phyloP scores from a whole-genome alignment of 2,888 invertebrate genomes.

The Drosophila robusta region DNA sequence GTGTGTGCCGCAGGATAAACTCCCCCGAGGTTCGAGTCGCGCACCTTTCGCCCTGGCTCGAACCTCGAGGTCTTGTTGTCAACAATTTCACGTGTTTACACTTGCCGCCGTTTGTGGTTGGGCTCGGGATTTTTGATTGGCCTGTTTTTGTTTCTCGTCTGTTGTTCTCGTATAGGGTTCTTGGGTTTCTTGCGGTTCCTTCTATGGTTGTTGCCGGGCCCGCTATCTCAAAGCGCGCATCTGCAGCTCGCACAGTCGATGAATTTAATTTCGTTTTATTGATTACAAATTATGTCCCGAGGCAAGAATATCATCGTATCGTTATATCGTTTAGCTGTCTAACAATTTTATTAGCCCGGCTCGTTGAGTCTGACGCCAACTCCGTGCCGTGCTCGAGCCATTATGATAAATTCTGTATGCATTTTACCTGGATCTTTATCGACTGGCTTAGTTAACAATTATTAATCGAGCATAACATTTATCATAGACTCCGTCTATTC shows the following conservation, averaged over 20 bases:
- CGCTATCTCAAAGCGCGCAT: conserved; percentile 75
- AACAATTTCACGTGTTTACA: conserved; percentile 74
- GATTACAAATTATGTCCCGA: conserved; percentile 77
- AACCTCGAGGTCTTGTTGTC: conserved; percentile 33
- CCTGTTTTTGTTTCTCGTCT: background rate
- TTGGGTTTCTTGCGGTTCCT: conserved; percentile 35
- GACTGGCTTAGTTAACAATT: conserved; percentile 77
- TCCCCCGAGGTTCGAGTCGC: conserved; percentile 26
- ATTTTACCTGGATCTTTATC: conserved; percentile 60
- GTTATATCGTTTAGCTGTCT: conserved; percentile 64
- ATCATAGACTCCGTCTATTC: conserved; percentile 54
- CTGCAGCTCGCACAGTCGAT: conserved; percentile 48
- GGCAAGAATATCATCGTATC: conserved; percentile 64
- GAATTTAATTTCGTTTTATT: conserved; percentile 71
- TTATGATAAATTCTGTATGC: conserved; percentile 51
- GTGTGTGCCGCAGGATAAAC: conserved; percentile 68
- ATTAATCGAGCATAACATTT: conserved; percentile 81
- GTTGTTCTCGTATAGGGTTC: conserved; percentile 1
- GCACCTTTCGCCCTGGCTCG: background rate
- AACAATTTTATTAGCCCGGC: conserved; percentile 75
- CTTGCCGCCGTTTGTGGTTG: conserved; percentile 73
- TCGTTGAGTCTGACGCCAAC: conserved; percentile 40
- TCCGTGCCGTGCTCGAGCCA: conserved; percentile 5
- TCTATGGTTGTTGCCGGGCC: conserved; percentile 34
- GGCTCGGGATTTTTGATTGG: conserved; percentile 14